Percentiles rank a stretch among this genome's conserved stretches.
Evolutionary conservation across 2,888 invertebrate species (phyloP).

Genomic region (Phaonia tiefii): DNA sequence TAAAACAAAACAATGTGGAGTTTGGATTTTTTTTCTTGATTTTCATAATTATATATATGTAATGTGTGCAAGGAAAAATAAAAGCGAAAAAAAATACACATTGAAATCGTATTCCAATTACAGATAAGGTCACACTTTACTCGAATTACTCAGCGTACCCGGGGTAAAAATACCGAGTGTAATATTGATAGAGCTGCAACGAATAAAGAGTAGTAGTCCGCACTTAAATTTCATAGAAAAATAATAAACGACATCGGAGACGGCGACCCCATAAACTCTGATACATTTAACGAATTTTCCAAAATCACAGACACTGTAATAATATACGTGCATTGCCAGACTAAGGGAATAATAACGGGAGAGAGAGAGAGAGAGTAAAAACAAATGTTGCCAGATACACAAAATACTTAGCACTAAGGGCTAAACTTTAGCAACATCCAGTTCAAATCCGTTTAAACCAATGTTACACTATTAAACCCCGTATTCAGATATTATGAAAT

Average conservation of each 20-base stretch:
- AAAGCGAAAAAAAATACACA: neutral
- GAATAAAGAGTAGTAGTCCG: conserved; percentile 6
- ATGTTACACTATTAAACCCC: too few species aligned
- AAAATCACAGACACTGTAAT: neutral
- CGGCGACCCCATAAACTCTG: conserved; percentile 6
- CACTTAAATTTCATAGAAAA: conserved; percentile 33
- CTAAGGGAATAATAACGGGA: too few species aligned
- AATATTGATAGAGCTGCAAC: neutral
- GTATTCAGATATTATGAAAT: too few species aligned
- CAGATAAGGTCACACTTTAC: conserved; percentile 11
- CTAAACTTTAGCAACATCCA: too few species aligned
- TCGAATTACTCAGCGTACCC: neutral
- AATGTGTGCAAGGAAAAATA: conserved; percentile 11
- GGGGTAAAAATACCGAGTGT: too few species aligned
- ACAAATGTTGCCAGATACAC: too few species aligned
- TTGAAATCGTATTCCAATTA: neutral
- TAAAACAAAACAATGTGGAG: conserved; percentile 31
- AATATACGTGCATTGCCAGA: too few species aligned
- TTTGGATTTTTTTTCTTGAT: neutral
- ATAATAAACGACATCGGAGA: neutral
- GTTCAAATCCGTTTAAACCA: too few species aligned
- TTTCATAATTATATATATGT: neutral
- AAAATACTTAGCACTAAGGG: too few species aligned
- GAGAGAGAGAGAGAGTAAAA: too few species aligned
- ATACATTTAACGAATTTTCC: neutral